phyloP scores from a whole-genome alignment of 2,113 vertebrate genomes.

The Oncorhynchus clarkii region DNA sequence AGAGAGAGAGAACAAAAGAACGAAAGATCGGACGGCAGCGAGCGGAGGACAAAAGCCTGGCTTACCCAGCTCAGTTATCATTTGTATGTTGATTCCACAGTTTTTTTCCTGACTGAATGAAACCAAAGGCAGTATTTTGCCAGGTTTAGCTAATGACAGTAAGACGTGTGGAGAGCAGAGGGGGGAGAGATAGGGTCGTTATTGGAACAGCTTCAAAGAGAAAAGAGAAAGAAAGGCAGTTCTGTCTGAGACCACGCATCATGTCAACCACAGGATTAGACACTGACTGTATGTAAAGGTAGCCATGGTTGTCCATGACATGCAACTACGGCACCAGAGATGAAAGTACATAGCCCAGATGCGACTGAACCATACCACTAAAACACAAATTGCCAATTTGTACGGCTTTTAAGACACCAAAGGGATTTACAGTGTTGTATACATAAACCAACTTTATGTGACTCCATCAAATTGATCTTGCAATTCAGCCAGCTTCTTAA shows the following conservation, averaged over 20 bases:
- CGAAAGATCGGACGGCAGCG: constrained; percentile 34
- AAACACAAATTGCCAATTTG: constrained; percentile 37
- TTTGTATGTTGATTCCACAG: constrained; percentile 97
- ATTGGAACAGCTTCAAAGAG: constrained; percentile 60
- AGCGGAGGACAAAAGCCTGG: constrained; percentile 81
- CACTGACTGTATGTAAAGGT: constrained; percentile 33
- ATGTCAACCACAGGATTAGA: constrained; percentile 31
- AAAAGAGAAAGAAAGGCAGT: constrained; percentile 42
- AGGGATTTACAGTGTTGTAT: constrained; percentile 40
- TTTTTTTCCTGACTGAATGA: constrained; percentile 99
- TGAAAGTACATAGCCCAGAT: constrained; percentile 47
- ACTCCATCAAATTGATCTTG: neutral
- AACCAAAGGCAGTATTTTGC: constrained; percentile 98
- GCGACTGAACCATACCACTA: constrained; percentile 18
- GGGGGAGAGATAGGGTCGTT: constrained; percentile 61
- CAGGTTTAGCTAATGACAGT: constrained; percentile 95
- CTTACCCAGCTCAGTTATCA: constrained; percentile 99
- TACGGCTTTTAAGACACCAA: constrained; percentile 23
- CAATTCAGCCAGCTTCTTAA: too few species aligned
- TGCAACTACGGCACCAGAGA: constrained; percentile 35
- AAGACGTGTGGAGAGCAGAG: constrained; percentile 77
- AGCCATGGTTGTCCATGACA: constrained; percentile 25
- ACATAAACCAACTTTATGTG: constrained; percentile 42
- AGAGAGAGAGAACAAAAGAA: neutral
- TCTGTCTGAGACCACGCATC: constrained; percentile 24